Conservation (phyloP, 2,113 vertebrate genomes). For the Siniperca knerii region DNA sequence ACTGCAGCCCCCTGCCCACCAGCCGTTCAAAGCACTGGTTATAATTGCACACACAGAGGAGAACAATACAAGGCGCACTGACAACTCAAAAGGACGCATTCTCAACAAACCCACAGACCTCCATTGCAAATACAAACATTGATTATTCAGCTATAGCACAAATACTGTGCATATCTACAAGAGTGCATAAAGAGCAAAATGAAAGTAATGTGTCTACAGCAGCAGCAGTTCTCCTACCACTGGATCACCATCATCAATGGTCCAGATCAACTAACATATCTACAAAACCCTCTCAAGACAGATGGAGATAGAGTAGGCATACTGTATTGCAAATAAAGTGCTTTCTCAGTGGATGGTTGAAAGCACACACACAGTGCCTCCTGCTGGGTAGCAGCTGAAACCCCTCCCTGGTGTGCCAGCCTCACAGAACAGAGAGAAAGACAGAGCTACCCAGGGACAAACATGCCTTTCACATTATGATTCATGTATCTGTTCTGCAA, state of each 20-base stretch:
- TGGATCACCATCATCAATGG: constrained; percentile 16
- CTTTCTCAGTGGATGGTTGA: constrained; percentile 58
- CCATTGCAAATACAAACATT: constrained; percentile 36
- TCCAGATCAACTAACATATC: constrained; percentile 39
- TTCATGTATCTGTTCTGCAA: constrained; percentile 50
- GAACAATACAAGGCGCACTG: constrained; percentile 51
- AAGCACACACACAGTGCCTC: constrained; percentile 77
- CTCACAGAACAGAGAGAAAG: constrained; percentile 40
- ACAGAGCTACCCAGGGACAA: constrained; percentile 42
- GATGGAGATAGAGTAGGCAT: constrained; percentile 52
- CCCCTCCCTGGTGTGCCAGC: constrained; percentile 60
- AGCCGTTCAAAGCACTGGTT: constrained; percentile 51
- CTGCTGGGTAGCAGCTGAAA: constrained; percentile 80
- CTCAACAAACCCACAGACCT: constrained; percentile 41
- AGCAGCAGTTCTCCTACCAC: background rate
- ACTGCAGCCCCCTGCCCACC: constrained; percentile 57
- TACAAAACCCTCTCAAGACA: constrained; percentile 51
- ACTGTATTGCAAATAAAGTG: constrained; percentile 54
- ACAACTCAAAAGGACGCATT: constrained; percentile 44
- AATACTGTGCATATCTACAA: constrained; percentile 23
- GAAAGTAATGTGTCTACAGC: constrained; percentile 14
- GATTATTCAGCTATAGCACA: constrained; percentile 38
- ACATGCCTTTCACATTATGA: constrained; percentile 31
- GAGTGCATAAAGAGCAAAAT: constrained; percentile 5
- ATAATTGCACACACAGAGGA: constrained; percentile 63